Conservation (phyloP, 2,113 vertebrate genomes). For the Atlantisia rogersi region DNA sequence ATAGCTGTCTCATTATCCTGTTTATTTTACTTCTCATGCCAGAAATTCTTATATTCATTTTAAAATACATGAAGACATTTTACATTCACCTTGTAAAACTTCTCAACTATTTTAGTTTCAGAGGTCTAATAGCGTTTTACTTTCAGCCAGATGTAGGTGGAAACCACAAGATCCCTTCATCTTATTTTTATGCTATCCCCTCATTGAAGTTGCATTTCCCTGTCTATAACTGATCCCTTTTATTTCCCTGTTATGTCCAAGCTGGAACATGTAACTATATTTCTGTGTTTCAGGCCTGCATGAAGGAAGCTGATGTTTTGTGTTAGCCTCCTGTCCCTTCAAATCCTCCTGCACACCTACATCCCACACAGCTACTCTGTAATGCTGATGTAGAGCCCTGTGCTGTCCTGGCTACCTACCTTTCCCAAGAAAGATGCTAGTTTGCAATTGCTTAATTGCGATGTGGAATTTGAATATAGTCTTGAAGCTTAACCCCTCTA, state of each 20-base stretch:
- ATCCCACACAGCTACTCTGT: too few relatives aligned
- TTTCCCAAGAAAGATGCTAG: not conserved
- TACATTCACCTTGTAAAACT: not conserved
- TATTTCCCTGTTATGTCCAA: not conserved
- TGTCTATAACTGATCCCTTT: not conserved
- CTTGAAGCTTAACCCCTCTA: not conserved
- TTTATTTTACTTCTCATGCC: not conserved
- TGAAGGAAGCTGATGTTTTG: not conserved
- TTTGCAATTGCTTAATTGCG: not conserved
- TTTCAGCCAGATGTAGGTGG: not conserved
- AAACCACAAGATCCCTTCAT: not conserved
- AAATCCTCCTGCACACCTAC: not conserved
- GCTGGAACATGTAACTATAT: not conserved
- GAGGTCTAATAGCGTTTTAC: not conserved
- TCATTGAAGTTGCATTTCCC: not conserved
- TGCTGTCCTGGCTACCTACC: not conserved
- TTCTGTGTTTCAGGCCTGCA: not conserved
- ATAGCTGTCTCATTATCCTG: not conserved
- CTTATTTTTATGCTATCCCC: not conserved
- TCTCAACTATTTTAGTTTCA: not conserved
- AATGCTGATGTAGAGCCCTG: too few relatives aligned
- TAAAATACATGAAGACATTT: not conserved
- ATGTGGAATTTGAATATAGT: not conserved
- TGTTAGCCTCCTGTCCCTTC: not conserved
- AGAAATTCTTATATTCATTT: not conserved